phyloP scores from a whole-genome alignment of 2,888 invertebrate genomes.

The Monochamus alternatus region DNA sequence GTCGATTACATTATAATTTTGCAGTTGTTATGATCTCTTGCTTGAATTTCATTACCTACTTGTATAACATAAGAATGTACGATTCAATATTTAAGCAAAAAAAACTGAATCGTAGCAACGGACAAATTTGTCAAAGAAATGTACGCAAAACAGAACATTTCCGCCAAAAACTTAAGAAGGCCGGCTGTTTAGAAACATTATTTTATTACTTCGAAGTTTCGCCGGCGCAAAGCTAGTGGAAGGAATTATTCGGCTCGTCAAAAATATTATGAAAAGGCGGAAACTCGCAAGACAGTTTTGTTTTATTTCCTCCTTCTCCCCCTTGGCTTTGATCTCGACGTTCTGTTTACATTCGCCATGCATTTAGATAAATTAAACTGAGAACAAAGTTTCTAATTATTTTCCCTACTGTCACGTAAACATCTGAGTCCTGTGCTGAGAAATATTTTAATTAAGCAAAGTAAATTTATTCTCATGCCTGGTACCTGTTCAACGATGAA shows the following conservation, averaged over 20 bases:
- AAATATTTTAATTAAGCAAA: slow-evolving; percentile 32
- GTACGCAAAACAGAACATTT: background rate
- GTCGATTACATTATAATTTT: too few relatives aligned
- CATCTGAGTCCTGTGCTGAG: slow-evolving; percentile 14
- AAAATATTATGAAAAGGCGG: slow-evolving; percentile 27
- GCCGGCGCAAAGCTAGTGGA: slow-evolving; percentile 22
- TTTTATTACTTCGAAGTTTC: slow-evolving; percentile 27
- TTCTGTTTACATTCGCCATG: slow-evolving; percentile 42
- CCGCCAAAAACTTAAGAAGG: background rate
- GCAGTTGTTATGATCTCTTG: too few relatives aligned
- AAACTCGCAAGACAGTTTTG: slow-evolving; percentile 31
- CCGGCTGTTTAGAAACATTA: background rate
- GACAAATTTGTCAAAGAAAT: too few relatives aligned
- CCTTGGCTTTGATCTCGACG: slow-evolving; percentile 38
- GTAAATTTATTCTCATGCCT: slow-evolving; percentile 11
- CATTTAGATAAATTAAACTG: slow-evolving; percentile 43
- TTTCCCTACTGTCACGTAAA: slow-evolving; percentile 19
- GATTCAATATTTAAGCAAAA: too few relatives aligned
- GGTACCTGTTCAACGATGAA: slow-evolving; percentile 13
- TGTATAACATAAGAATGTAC: too few relatives aligned
- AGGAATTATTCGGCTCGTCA: slow-evolving; percentile 31
- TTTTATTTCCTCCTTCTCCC: slow-evolving; percentile 35
- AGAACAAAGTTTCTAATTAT: slow-evolving; percentile 28
- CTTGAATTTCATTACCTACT: too few relatives aligned
- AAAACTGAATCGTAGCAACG: too few relatives aligned